Percentiles rank a stretch among this genome's conserved stretches.
phyloP scores from a whole-genome alignment of 2,797 vertebrate genomes.

The Rhynchonycteris naso region DNA sequence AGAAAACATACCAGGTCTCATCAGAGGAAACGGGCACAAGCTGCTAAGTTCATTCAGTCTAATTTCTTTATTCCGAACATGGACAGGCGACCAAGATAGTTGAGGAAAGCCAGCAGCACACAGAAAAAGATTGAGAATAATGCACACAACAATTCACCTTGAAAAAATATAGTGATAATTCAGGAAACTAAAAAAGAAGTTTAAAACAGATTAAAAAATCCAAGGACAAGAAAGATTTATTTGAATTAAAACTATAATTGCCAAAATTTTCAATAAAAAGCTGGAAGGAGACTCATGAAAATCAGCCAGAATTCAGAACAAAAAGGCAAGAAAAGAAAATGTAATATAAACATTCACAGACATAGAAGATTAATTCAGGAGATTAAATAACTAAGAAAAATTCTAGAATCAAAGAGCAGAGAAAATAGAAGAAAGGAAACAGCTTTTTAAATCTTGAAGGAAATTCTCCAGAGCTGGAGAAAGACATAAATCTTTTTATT shows the following conservation, averaged over 20 bases:
- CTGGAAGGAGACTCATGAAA: background rate
- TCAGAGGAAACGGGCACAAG: background rate
- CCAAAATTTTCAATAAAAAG: background rate
- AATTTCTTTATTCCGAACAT: background rate
- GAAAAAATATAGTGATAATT: background rate
- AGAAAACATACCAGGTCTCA: background rate
- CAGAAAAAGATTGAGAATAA: background rate
- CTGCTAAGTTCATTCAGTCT: background rate
- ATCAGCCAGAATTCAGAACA: background rate
- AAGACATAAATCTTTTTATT: constrained; percentile 2
- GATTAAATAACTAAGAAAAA: constrained; percentile 25
- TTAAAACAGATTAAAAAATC: background rate
- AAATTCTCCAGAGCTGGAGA: background rate
- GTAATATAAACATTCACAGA: background rate
- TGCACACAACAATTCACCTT: background rate
- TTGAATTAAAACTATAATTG: constrained; percentile 13
- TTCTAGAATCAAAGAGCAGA: constrained; percentile 28
- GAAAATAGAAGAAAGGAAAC: background rate
- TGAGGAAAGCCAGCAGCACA: background rate
- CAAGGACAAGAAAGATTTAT: constrained; percentile 8
- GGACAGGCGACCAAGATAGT: background rate
- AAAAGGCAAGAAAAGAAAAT: constrained; percentile 30
- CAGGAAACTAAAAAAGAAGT: background rate
- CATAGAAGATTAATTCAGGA: background rate
- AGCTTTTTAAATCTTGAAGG: background rate